These are phyloP conservation scores for Helobdella robusta DNA, from an alignment of 2,888 invertebrate genomes.

Conservation along the genomic window DNA sequence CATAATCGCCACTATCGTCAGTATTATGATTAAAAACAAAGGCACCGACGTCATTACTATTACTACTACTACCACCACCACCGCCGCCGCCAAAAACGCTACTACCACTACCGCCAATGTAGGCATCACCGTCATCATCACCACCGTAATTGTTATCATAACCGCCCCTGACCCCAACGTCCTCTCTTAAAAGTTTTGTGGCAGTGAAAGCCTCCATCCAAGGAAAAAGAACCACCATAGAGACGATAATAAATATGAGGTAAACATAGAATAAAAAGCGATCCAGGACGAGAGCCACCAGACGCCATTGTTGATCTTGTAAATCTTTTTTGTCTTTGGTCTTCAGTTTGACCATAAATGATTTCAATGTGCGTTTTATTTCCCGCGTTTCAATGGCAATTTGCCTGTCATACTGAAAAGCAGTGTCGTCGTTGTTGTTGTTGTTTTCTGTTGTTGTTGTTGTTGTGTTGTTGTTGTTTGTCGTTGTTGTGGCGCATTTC, in stretches of 20 bases:
- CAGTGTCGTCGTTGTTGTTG: not conserved
- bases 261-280: constrained; percentile 47
- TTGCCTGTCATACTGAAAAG: not conserved
- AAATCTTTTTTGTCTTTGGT: constrained; percentile 42
- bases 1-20: not conserved
- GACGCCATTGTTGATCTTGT: constrained; percentile 44
- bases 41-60: not conserved
- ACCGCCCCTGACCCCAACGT: not conserved
- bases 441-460: too few species aligned
- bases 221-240: constrained; percentile 44
- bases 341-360: constrained; percentile 38
- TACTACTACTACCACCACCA: not conserved
- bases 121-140: not conserved
- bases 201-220: constrained; percentile 28
- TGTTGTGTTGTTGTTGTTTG: too few species aligned
- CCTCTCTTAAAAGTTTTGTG: constrained; percentile 6
- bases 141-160: constrained; percentile 4
- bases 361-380: constrained; percentile 39
- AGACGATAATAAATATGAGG: constrained; percentile 42
- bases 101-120: not conserved
- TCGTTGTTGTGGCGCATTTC: too few species aligned
- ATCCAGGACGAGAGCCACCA: constrained; percentile 46
- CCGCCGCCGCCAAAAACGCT: not conserved
- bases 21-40: not conserved
- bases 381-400: constrained; percentile 44